These are phyloP conservation scores for Tiliqua scincoides DNA, from an alignment of 2,113 vertebrate species.

Conservation along the genomic window DNA sequence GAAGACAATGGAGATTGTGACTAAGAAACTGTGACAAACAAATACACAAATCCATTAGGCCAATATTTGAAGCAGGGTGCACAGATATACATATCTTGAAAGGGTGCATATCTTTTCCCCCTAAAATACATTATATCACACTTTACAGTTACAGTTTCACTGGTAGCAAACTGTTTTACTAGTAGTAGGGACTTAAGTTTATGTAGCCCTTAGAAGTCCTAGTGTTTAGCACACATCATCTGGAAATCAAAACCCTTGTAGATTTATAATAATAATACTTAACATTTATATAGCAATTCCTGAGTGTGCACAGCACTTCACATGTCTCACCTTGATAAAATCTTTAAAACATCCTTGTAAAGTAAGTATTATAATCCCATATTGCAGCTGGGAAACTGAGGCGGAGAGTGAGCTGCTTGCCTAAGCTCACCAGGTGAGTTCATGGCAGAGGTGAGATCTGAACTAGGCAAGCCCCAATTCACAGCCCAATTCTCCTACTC, in stretches of 20 bases:
- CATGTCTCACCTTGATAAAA: too few relatives aligned
- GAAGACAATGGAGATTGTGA: slow-evolving; percentile 44
- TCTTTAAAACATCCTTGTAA: too few relatives aligned
- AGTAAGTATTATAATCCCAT: too few relatives aligned
- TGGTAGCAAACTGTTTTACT: not conserved
- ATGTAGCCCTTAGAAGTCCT: not conserved
- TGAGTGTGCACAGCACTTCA: too few relatives aligned
- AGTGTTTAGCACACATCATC: not conserved
- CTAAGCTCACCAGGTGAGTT: too few relatives aligned
- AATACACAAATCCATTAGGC: not conserved
- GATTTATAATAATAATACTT: not conserved
- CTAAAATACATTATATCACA: not conserved
- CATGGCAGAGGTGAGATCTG: too few relatives aligned
- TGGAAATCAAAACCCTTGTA: not conserved
- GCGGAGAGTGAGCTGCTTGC: too few relatives aligned
- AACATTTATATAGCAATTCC: too few relatives aligned
- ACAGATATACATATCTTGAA: not conserved
- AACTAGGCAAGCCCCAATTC: not conserved
- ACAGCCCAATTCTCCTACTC: too few relatives aligned
- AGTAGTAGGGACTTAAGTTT: too few relatives aligned
- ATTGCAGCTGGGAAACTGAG: too few relatives aligned
- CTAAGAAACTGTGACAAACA: slow-evolving; percentile 35
- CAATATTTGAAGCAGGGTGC: not conserved
- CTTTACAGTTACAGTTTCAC: not conserved
- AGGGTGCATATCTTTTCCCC: not conserved